Base-by-base conservation (phyloP, 2,113 vertebrate species). In the Mystacornis crossleyi region DNA sequence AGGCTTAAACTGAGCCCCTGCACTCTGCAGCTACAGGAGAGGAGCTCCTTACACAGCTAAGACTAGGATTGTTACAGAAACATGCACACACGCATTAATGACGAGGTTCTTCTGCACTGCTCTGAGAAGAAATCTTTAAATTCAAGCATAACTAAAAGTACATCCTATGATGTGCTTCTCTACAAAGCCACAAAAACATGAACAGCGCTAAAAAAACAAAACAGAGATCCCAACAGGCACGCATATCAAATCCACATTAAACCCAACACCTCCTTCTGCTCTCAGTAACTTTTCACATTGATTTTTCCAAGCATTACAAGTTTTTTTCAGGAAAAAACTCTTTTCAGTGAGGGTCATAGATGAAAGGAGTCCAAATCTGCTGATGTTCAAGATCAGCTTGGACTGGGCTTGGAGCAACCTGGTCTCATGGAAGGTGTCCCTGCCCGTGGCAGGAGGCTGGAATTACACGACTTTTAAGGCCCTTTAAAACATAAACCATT, bases 1-100 rank as follows among this genome's bases (percentile, higher is more conserved):
- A 43, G 70, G 25, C 12, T 82, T 23, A 2, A 2, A 42, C 18
- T 4, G 18, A 50, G 14, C 4, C 23, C 0, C 0, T 9, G 47
- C 34, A 4, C 16, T 7, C 18, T 25, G 31, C n/a, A 14, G 17
- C 17, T 40, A 4, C 8, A 54, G 14, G 12, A 33, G 9, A 0
- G 10, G 11, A 40, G 69, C 18, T 81, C 42, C 28, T 74, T 5
- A 10, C 7, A 14, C 29, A 66, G 23, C 20, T 8, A 18, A 14
- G 60, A 36, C 10, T 2, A 48, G 23, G 8, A 57, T 28, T 33
- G 18, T 14, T 55, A 40, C 0, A 43, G 33, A 17, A 91, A 72
- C 33, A 36, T 4, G 45, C 28, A 33, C 15, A 16, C 28, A 33
- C 8, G 14, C 18, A 2, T 54, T 62, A 18, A 53, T 7, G 6